phyloP scores from a whole-genome alignment of 1,140 invertebrate genomes.

The Drosophila melanica region DNA sequence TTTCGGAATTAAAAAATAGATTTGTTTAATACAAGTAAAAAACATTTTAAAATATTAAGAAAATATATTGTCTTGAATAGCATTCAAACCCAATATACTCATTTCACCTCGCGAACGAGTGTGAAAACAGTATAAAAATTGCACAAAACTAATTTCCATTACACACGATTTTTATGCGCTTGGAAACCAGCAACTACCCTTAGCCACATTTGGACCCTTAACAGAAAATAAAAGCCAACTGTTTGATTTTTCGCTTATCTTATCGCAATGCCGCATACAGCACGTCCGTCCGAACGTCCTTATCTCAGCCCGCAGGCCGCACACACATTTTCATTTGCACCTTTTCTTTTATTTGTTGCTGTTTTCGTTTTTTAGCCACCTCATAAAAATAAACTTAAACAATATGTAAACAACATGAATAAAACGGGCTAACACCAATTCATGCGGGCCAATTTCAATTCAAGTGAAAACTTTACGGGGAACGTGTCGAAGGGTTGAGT shows the following conservation, averaged over 20 bases:
- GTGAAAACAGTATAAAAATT: constrained; percentile 11
- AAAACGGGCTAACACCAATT: constrained; percentile 50
- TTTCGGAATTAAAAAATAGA: too few species aligned
- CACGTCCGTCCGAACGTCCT: constrained; percentile 22
- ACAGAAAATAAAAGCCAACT: constrained; percentile 37
- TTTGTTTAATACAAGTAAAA: too few species aligned
- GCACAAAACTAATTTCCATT: constrained; percentile 38
- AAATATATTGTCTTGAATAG: too few species aligned
- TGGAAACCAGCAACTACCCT: background rate
- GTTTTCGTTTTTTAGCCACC: constrained; percentile 6
- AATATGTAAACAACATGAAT: constrained; percentile 66
- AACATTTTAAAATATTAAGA: too few species aligned
- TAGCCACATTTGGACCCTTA: background rate
- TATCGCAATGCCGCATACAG: constrained; percentile 42
- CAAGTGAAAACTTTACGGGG: constrained; percentile 57
- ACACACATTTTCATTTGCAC: constrained; percentile 44
- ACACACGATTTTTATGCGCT: constrained; percentile 36
- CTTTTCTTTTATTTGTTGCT: constrained; percentile 1
- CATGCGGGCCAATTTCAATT: constrained; percentile 77
- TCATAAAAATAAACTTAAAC: constrained; percentile 75
- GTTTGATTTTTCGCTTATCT: constrained; percentile 70
- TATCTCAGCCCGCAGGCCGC: constrained; percentile 62
- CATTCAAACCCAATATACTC: too few species aligned
- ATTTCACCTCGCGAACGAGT: too few species aligned
- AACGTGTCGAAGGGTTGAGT: background rate